Evolutionary conservation across 2,113 vertebrate genomes (phyloP).

Genomic region (Oncorhynchus nerka): DNA sequence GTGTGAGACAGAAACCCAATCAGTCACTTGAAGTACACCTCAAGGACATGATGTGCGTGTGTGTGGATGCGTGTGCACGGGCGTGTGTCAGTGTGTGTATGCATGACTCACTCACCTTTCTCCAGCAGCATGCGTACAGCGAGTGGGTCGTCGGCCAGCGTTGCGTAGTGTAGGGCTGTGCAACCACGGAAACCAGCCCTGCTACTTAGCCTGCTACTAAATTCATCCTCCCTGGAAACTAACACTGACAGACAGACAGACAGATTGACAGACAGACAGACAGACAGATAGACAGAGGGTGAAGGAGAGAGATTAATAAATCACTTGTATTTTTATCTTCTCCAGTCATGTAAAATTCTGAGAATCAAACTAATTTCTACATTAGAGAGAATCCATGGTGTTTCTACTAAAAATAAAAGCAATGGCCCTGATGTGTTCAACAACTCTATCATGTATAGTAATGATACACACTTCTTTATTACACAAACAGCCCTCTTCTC

Average conservation of each 20-base stretch:
- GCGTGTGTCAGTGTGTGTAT: not conserved
- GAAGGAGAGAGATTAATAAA: not conserved
- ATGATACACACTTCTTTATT: not conserved
- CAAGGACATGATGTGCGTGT: constrained; percentile 42
- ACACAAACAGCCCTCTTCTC: too few species aligned
- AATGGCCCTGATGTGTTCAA: not conserved
- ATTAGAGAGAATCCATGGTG: not conserved
- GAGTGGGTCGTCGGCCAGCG: constrained; percentile 82
- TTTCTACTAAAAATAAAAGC: not conserved
- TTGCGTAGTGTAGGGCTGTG: constrained; percentile 90
- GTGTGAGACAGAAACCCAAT: too few species aligned
- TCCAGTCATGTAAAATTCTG: not conserved
- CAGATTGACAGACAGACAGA: too few species aligned
- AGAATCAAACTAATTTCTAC: not conserved
- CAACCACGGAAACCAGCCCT: constrained; percentile 90
- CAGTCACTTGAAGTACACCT: too few species aligned
- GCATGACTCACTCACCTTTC: constrained; percentile 75
- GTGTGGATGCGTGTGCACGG: not conserved
- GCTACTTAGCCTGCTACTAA: constrained; percentile 89
- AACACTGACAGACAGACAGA: constrained; percentile 72
- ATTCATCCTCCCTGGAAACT: constrained; percentile 92
- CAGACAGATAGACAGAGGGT: not conserved
- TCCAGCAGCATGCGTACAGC: constrained; percentile 82
- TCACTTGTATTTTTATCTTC: not conserved
- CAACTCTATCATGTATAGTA: not conserved